A percentile compares a stretch with the other conserved stretches of the same genome.
Conservation (phyloP, 2,113 vertebrate genomes). For the Myrmecophaga tridactyla region DNA sequence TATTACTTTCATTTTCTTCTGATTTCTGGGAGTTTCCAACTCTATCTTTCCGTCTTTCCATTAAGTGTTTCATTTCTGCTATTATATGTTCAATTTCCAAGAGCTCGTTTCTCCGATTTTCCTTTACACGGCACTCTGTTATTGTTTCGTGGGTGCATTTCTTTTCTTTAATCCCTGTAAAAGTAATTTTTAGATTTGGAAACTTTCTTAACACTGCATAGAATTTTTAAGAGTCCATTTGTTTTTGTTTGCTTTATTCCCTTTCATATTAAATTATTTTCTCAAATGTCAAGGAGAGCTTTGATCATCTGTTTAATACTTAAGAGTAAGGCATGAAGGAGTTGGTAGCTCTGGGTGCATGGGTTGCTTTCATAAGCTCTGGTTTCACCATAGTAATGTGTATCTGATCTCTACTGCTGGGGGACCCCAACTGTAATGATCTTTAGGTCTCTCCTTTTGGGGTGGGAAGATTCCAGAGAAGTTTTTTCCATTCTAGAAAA, state of each 20-base stretch:
- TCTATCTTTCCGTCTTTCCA: neutral
- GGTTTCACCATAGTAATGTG: neutral
- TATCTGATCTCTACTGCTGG: neutral
- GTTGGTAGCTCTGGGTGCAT: neutral
- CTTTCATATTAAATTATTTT: neutral
- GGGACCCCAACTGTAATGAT: neutral
- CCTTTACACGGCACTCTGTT: neutral
- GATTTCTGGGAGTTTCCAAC: neutral
- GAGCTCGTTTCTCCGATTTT: neutral
- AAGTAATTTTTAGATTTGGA: neutral
- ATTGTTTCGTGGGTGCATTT: neutral
- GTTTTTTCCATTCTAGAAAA: neutral
- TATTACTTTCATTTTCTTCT: neutral
- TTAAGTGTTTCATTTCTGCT: neutral
- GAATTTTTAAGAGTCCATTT: neutral
- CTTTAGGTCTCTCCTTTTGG: neutral
- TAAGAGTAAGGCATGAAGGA: neutral
- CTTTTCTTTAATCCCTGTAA: neutral
- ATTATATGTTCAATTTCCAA: neutral
- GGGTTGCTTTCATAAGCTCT: neutral
- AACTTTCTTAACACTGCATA: neutral
- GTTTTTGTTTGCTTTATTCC: neutral
- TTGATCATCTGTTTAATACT: neutral
- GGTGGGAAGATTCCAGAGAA: neutral
- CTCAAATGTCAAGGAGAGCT: neutral